phyloP scores from a whole-genome alignment of 2,888 invertebrate genomes.

The Fragum sueziense region DNA sequence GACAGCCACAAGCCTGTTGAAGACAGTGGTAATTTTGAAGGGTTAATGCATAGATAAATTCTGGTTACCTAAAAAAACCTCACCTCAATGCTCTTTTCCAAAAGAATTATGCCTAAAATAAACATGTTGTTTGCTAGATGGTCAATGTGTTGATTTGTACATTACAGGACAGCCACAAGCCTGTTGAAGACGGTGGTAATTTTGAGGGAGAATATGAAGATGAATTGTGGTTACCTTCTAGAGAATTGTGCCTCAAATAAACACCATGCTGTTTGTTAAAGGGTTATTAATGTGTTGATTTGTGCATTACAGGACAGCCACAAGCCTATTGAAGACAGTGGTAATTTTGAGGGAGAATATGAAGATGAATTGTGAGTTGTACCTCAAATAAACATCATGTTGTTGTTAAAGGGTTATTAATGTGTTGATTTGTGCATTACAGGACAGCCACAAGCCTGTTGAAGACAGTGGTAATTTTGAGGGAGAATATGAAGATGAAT shows the following conservation, averaged over 20 bases:
- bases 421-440: not conserved
- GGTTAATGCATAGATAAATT: constrained; percentile 79
- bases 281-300: constrained; percentile 27
- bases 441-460: constrained; percentile 54
- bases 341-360: constrained; percentile 59
- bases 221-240: constrained; percentile 85
- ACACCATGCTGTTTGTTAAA: no score
- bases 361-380: constrained; percentile 82
- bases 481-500: constrained; percentile 78
- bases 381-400: no score
- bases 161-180: constrained; percentile 55
- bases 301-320: constrained; percentile 44
- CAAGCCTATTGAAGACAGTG: constrained; percentile 45
- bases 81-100: no score
- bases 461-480: constrained; percentile 59
- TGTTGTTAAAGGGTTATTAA: no score
- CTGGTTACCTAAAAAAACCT: constrained; percentile 84
- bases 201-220: constrained; percentile 76
- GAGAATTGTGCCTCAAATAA: no score
- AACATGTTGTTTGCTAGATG: no score
- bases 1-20: constrained; percentile 42
- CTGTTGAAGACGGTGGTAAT: constrained; percentile 50
- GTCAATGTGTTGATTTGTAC: no score
- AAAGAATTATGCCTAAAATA: no score
- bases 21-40: constrained; percentile 55